Evolutionary conservation across 1,140 invertebrate species (phyloP).

Genomic region (Diuraphis noxia): DNA sequence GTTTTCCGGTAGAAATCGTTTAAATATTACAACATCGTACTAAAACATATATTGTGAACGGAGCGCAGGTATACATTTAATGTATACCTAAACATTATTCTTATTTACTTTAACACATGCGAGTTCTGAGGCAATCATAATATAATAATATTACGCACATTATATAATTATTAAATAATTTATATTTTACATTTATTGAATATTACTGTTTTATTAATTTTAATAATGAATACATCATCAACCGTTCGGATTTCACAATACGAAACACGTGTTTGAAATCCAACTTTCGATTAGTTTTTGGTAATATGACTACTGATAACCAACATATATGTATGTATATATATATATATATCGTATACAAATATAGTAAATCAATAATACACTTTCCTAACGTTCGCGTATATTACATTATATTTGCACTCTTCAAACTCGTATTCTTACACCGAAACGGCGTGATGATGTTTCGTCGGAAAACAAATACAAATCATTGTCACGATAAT

Average conservation of each 20-base stretch:
- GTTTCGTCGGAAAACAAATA: not conserved
- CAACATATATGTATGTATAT: not conserved
- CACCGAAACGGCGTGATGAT: not conserved
- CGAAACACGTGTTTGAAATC: slow-evolving; percentile 7
- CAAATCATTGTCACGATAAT: not conserved
- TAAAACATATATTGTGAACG: not conserved
- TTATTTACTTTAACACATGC: not conserved
- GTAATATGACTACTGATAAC: not conserved
- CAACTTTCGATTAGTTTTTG: not conserved
- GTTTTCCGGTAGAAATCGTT: not conserved
- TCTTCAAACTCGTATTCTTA: not conserved
- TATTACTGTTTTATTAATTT: not conserved
- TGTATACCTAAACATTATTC: not conserved
- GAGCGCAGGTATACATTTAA: not conserved
- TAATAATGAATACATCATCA: not conserved
- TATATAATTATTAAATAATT: not conserved
- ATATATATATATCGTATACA: not conserved
- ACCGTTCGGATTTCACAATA: not conserved
- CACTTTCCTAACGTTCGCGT: not conserved
- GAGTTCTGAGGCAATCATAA: not conserved
- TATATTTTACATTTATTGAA: not conserved
- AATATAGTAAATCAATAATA: slow-evolving; percentile 3
- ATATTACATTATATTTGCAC: not conserved
- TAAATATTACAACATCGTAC: not conserved
- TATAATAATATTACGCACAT: not conserved